phyloP scores from a whole-genome alignment of 2,113 vertebrate genomes.

The Pomatostomus ruficeps region DNA sequence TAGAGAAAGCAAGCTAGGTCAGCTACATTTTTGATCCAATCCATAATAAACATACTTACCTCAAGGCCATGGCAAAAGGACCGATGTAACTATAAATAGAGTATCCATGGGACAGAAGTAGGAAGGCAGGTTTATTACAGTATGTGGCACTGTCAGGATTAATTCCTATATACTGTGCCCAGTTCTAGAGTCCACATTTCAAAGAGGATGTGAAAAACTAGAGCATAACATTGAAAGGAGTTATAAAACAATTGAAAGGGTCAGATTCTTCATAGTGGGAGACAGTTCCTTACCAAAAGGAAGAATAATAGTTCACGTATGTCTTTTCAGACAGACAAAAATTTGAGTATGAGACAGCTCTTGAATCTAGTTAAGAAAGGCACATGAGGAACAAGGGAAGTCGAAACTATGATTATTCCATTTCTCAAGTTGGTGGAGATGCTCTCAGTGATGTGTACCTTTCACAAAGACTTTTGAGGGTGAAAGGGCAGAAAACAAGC shows the following conservation, averaged over 20 bases:
- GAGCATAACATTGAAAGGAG: not conserved
- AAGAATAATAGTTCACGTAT: not conserved
- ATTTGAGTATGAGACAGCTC: not conserved
- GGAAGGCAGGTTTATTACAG: not conserved
- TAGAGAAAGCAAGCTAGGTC: not conserved
- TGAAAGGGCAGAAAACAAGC: not conserved
- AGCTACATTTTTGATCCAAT: not conserved
- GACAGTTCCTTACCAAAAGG: not conserved
- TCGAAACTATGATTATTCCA: not conserved
- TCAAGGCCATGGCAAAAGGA: not conserved
- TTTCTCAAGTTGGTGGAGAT: not conserved
- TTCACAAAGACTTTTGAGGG: not conserved
- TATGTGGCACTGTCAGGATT: not conserved
- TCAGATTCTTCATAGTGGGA: not conserved
- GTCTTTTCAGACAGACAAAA: not conserved
- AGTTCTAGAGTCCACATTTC: not conserved
- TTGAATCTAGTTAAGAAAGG: not conserved
- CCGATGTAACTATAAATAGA: not conserved
- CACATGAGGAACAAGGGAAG: not conserved
- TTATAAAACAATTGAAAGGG: not conserved
- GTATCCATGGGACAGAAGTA: not conserved
- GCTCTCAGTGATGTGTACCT: not conserved
- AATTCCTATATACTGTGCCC: rapidly evolving
- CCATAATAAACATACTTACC: not conserved
- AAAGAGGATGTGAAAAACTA: not conserved